phyloP scores from a whole-genome alignment of 2,113 vertebrate genomes.

The Engystomops pustulosus region DNA sequence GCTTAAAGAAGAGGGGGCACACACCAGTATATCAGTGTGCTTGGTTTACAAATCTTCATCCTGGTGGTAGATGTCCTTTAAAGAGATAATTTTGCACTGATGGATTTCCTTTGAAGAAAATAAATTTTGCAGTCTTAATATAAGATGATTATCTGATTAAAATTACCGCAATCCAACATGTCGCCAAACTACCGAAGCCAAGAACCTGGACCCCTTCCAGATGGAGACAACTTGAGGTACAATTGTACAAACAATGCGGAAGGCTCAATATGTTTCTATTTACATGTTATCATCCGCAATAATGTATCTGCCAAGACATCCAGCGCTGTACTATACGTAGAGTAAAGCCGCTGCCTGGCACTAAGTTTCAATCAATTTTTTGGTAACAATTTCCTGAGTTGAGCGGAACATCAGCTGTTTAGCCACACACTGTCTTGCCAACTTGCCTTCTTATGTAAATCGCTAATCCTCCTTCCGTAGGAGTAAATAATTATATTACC shows the following conservation, averaged over 20 bases:
- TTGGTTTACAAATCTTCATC: too few relatives aligned
- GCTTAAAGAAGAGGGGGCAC: too few relatives aligned
- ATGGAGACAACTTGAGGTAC: slow-evolving; percentile 27
- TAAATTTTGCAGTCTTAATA: too few relatives aligned
- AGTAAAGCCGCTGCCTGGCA: slow-evolving; percentile 43
- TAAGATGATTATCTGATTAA: neutral
- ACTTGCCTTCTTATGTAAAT: slow-evolving; percentile 57
- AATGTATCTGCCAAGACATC: slow-evolving; percentile 41
- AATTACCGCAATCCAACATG: neutral
- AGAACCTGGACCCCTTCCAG: slow-evolving; percentile 23
- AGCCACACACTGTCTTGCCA: slow-evolving; percentile 48
- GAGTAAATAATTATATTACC: slow-evolving; percentile 52
- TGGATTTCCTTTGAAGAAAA: too few relatives aligned
- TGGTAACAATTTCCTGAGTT: slow-evolving; percentile 32
- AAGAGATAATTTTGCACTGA: too few relatives aligned
- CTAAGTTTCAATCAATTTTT: slow-evolving; percentile 48
- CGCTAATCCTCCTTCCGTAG: slow-evolving; percentile 48
- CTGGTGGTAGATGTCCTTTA: too few relatives aligned
- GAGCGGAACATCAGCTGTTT: slow-evolving; percentile 49
- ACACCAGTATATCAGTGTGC: too few relatives aligned
- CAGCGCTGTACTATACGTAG: slow-evolving; percentile 45
- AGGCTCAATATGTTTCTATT: slow-evolving; percentile 55
- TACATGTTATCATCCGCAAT: slow-evolving; percentile 28
- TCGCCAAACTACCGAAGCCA: neutral
- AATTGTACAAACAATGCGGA: slow-evolving; percentile 36